These are phyloP conservation scores for Etheostoma perlongum DNA, from an alignment of 2,797 vertebrate genomes.

Conservation along the genomic window DNA sequence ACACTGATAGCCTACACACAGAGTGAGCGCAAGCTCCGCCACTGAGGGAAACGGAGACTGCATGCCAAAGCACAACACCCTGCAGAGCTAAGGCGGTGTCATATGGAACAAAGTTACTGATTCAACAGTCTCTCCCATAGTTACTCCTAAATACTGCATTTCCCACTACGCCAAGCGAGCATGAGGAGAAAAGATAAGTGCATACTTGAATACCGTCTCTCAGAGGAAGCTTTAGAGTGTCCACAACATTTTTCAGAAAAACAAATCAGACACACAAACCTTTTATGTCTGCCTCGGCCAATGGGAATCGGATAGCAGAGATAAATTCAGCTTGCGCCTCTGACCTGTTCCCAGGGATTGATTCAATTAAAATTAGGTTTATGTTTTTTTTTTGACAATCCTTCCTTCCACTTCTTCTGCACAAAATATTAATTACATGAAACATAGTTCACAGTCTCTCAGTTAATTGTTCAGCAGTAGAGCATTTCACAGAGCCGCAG, in stretches of 20 bases:
- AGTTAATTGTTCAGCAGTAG: conserved; percentile 82
- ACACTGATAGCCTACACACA: conserved; percentile 75
- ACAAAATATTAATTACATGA: conserved; percentile 84
- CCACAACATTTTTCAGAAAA: conserved; percentile 55
- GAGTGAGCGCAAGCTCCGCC: conserved; percentile 53
- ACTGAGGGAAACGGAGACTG: conserved; percentile 61
- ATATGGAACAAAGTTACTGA: conserved; percentile 76
- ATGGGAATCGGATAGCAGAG: conserved; percentile 40
- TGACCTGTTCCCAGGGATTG: conserved; percentile 75
- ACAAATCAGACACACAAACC: conserved; percentile 58
- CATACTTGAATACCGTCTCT: conserved; percentile 55
- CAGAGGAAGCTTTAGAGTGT: conserved; percentile 51
- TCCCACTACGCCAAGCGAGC: conserved; percentile 52
- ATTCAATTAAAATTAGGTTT: conserved; percentile 79
- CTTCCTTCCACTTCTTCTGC: conserved; percentile 61
- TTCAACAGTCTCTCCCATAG: conserved; percentile 68
- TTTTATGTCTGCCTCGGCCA: conserved; percentile 44
- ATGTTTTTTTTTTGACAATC: conserved; percentile 45
- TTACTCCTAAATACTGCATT: conserved; percentile 75
- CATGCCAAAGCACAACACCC: conserved; percentile 70
- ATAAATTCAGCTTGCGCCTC: conserved; percentile 58
- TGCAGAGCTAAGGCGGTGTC: conserved; percentile 69
- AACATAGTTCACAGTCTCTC: conserved; percentile 82
- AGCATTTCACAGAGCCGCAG: conserved; percentile 77
- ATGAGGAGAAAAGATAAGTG: conserved; percentile 60